These are phyloP conservation scores for Bombus superbus DNA, from an alignment of 1,140 invertebrate species.

Conservation along the genomic window DNA sequence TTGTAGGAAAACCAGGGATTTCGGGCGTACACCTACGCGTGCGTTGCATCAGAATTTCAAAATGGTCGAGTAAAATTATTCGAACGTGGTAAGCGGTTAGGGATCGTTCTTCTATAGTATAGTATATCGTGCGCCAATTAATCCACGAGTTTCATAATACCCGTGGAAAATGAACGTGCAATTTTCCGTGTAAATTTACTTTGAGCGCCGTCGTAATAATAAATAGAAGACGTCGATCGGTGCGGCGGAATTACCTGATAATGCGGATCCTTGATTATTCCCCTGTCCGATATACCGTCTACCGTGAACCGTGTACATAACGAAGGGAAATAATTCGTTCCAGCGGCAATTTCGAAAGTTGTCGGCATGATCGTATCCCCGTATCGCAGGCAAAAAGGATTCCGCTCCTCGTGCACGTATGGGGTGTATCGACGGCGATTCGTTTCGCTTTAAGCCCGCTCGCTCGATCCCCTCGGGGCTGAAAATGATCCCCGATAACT, in stretches of 20 bases:
- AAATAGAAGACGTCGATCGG: slow-evolving; percentile 9
- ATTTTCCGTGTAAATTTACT: slow-evolving; percentile 34
- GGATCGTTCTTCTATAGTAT: background rate
- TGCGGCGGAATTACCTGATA: slow-evolving; percentile 17
- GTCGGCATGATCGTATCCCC: slow-evolving; percentile 58
- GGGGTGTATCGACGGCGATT: slow-evolving; percentile 76
- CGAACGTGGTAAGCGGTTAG: background rate
- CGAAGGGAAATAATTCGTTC: slow-evolving; percentile 66
- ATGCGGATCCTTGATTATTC: slow-evolving; percentile 50
- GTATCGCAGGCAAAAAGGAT: slow-evolving; percentile 73
- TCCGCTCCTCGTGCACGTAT: slow-evolving; percentile 72
- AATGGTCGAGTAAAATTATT: slow-evolving; percentile 41
- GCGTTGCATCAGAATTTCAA: slow-evolving; percentile 1
- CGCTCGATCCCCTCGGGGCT: slow-evolving; percentile 71
- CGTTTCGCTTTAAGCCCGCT: slow-evolving; percentile 79
- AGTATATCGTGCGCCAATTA: background rate
- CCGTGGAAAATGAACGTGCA: background rate
- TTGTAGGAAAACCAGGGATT: slow-evolving; percentile 28
- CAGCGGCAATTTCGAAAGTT: slow-evolving; percentile 65
- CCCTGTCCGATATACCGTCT: slow-evolving; percentile 40
- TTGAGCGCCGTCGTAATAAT: background rate
- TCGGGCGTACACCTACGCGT: slow-evolving; percentile 39
- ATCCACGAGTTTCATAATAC: slow-evolving; percentile 6
- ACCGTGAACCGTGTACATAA: slow-evolving; percentile 45
- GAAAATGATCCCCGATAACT: slow-evolving; percentile 80